Base-by-base conservation (phyloP, 1,140 invertebrate species). In the Lepidotrigona ventralis region DNA sequence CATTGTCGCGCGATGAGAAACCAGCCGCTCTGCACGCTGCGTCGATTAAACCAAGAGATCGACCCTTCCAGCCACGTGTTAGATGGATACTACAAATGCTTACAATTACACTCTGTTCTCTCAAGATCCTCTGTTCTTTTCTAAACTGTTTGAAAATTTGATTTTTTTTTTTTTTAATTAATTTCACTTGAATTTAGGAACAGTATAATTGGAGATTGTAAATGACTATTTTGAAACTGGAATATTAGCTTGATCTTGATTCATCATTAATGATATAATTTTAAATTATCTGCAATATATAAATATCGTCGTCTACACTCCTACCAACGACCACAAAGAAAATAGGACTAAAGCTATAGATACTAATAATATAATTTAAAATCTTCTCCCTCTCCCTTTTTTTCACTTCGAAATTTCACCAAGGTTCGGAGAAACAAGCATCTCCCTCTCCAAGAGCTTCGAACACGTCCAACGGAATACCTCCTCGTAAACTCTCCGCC, bases 1-100 rank as follows among this genome's bases (percentile, higher is more conserved):
- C 82, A 83, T 83, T 83, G 69, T 83, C 58, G 82, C 69, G 56
- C 23, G 46, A 79, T 51, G 66, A 72, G 73, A 83, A 69, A 46
- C 19, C n/a, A 56, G 26, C 46, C 63, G 77, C 33, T 53, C 51
- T 56, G 53, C 23, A 51, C 3, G 3, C 23, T 29, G 17, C 33
- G 29, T 29, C 46, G 81, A 70, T 79, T 70, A 9, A 79, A 23
- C 23, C 17, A 11, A 21, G 21, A 66, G 33, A 21, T 46, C 5
- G 29, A 58, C 23, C n/a, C 15, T 60, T 23, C 12, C 23, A n/a
- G 58, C 3, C n/a, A 14, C 14, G 58, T 23, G 23, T 60, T 12
- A 12, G 39, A 46, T 46, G 39, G 6, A 8, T 8, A 3, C n/a
- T 3, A 12, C 33, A 33, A 33, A 33, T 26, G n/a, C 60, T 63